Percentiles rank a stretch among this genome's conserved stretches.
phyloP scores from a whole-genome alignment of 2,113 vertebrate species.

The Psilopsiagon aymara region DNA sequence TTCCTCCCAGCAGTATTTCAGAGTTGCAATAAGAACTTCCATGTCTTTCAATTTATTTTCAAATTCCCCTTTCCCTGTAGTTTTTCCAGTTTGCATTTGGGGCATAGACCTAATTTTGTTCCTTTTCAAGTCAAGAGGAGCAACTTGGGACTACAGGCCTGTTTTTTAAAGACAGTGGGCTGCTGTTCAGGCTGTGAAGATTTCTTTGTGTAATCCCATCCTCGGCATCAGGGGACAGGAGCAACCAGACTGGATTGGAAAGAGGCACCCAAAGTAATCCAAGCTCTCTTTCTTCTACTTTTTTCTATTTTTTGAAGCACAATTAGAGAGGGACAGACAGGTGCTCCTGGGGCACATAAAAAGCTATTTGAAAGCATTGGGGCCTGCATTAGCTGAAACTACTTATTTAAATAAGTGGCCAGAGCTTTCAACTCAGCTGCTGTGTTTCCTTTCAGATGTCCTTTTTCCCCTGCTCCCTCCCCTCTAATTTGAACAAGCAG shows the following conservation, averaged over 20 bases:
- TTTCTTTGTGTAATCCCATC: not conserved
- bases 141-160: not conserved
- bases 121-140: not conserved
- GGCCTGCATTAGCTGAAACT: conserved; percentile 8
- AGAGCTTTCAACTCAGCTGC: conserved; percentile 44
- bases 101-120: not conserved
- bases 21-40: not conserved
- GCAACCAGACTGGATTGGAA: not conserved
- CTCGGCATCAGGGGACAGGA: not conserved
- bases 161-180: not conserved
- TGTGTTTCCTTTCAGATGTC: not conserved
- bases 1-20: not conserved
- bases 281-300: not conserved
- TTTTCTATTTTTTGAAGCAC: not conserved
- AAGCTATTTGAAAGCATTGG: conserved; percentile 22
- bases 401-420: conserved; percentile 56
- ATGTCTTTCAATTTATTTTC: not conserved
- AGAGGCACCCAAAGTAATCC: not conserved
- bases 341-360: conserved; percentile 7
- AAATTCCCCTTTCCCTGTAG: not conserved
- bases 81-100: not conserved
- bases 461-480: not conserved
- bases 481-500: conserved; percentile 10
- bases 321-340: not conserved
- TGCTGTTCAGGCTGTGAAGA: not conserved